phyloP scores from a whole-genome alignment of 2,888 invertebrate genomes.

The Leistus spinibarbis region DNA sequence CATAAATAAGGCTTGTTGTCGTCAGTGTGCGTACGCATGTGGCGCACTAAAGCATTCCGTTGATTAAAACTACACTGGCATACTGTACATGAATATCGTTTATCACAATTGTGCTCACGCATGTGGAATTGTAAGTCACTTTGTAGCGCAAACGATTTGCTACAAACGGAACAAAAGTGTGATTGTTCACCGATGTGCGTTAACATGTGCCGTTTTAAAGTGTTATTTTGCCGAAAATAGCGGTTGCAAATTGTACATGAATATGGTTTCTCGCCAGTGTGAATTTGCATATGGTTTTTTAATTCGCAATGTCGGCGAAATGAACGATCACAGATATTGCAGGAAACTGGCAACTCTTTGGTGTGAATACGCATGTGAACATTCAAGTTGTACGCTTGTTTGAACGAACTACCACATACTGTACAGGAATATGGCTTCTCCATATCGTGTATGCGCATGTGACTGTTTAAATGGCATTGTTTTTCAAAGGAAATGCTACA shows the following conservation, averaged over 20 bases:
- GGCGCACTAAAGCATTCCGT: not conserved
- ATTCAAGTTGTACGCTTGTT: no score
- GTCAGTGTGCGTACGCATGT: not conserved
- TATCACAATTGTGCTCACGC: not conserved
- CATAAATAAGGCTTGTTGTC: not conserved
- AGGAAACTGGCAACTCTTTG: not conserved
- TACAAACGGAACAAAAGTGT: not conserved
- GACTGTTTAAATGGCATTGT: no score
- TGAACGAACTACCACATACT: no score
- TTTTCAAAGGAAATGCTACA: not conserved
- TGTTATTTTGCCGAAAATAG: not conserved
- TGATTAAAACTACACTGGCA: not conserved
- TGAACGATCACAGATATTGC: not conserved
- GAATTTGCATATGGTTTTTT: constrained; percentile 23
- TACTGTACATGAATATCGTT: not conserved
- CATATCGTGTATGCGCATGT: no score
- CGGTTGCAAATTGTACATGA: constrained; percentile 1
- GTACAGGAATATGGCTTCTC: no score
- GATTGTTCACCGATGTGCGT: not conserved
- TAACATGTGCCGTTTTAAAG: not conserved
- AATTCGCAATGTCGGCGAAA: constrained; percentile 4
- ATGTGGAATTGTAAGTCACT: not conserved
- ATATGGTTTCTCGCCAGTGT: constrained; percentile 28
- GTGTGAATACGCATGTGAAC: not conserved
- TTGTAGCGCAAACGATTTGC: not conserved